These are phyloP conservation scores for Diceros bicornis DNA, from an alignment of 2,797 vertebrate species.

Conservation along the genomic window DNA sequence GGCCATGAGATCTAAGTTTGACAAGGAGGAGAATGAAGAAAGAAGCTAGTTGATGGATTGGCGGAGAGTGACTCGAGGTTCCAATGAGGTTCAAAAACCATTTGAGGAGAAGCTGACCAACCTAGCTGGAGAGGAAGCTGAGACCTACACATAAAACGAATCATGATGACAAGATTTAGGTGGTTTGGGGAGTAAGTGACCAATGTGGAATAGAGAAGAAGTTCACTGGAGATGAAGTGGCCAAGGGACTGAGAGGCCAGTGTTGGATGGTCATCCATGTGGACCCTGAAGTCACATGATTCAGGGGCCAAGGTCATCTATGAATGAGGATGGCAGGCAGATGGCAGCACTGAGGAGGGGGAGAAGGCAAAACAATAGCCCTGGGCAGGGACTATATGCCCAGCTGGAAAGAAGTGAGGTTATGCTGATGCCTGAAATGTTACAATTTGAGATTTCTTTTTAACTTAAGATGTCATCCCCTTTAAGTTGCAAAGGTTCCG, in stretches of 20 bases:
- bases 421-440: background rate
- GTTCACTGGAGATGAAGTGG: background rate
- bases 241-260: background rate
- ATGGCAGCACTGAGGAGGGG: background rate
- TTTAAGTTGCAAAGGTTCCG: constrained; percentile 68
- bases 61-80: background rate
- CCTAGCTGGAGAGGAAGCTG: background rate
- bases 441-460: background rate
- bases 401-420: background rate
- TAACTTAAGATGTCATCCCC: background rate
- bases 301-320: background rate
- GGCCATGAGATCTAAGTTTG: background rate
- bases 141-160: background rate
- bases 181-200: background rate
- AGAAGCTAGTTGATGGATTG: background rate
- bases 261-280: background rate
- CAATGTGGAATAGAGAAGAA: background rate
- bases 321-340: background rate
- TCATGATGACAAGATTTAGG: background rate
- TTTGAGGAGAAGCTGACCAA: background rate
- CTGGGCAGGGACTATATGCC: background rate
- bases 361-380: background rate
- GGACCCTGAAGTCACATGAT: background rate
- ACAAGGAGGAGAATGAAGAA: background rate
- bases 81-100: background rate